phyloP scores from a whole-genome alignment of 2,888 invertebrate species.

The Pasiphila rectangulata region DNA sequence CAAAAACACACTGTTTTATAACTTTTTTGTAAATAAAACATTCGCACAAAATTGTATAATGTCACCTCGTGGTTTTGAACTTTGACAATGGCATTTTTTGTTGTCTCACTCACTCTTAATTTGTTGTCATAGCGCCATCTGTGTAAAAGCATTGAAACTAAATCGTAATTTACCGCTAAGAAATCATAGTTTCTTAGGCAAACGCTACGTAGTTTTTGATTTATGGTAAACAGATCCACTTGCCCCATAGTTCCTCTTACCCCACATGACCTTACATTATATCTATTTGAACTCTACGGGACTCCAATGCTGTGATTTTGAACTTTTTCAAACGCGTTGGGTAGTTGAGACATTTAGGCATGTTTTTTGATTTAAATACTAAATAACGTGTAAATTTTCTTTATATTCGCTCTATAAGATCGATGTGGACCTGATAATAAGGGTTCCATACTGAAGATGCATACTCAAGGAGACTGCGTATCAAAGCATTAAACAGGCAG shows the following conservation, averaged over 20 bases:
- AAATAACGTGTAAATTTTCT: too few species aligned
- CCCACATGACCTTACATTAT: slow-evolving; percentile 6
- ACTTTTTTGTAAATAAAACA: background rate
- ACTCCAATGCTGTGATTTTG: too few species aligned
- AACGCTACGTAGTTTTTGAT: background rate
- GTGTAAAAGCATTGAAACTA: slow-evolving; percentile 5
- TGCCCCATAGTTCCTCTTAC: slow-evolving; percentile 3
- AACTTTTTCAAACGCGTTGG: too few species aligned
- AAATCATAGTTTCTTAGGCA: background rate
- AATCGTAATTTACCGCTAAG: slow-evolving; percentile 3
- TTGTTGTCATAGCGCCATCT: slow-evolving; percentile 3
- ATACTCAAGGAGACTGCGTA: too few species aligned
- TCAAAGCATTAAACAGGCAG: too few species aligned
- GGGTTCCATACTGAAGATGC: too few species aligned
- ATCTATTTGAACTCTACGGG: too few species aligned
- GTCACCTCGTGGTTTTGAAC: background rate
- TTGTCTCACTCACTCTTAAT: slow-evolving; percentile 1
- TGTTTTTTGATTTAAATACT: too few species aligned
- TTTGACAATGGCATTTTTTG: slow-evolving; percentile 6
- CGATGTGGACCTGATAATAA: too few species aligned
- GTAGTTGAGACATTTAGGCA: too few species aligned
- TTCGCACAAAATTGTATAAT: background rate
- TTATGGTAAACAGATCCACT: slow-evolving; percentile 3
- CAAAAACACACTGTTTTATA: slow-evolving; percentile 8
- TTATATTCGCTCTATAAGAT: too few species aligned